Evolutionary conservation across 2,888 invertebrate genomes (phyloP).

Genomic region (Drosophila pegasa): DNA sequence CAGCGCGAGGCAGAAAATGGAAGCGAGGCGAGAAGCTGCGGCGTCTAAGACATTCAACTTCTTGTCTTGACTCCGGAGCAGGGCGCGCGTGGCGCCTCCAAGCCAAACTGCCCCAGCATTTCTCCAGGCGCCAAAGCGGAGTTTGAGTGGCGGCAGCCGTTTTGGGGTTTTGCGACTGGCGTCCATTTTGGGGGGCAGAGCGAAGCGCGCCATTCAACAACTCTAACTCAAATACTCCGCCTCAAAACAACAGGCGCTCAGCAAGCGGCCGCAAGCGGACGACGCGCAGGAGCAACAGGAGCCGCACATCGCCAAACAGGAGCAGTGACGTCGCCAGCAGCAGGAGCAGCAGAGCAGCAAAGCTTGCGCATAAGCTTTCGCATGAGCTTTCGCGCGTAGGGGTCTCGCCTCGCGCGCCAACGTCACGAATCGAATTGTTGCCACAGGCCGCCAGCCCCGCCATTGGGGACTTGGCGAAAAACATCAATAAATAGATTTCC

Average conservation of each 20-base stretch:
- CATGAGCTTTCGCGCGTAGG: conserved; percentile 16
- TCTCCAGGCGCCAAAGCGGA: conserved; percentile 28
- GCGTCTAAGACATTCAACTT: conserved; percentile 65
- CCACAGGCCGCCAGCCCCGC: conserved; percentile 1
- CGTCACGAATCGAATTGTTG: conserved; percentile 46
- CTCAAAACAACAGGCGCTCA: conserved; percentile 80
- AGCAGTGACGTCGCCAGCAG: conserved; percentile 64
- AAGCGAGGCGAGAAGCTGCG: conserved; percentile 21
- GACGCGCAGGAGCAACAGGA: conserved; percentile 61
- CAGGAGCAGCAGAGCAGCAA: conserved; percentile 22
- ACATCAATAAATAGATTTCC: conserved; percentile 84
- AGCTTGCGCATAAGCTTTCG: conserved; percentile 40
- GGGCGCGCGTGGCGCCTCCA: background rate
- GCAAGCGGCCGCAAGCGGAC: conserved; percentile 27
- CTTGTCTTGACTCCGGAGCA: conserved; percentile 37
- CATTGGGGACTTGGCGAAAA: conserved; percentile 64
- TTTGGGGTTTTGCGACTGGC: background rate
- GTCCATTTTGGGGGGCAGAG: conserved; percentile 1
- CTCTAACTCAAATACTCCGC: conserved; percentile 84
- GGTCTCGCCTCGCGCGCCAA: conserved; percentile 26
- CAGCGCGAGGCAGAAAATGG: conserved; percentile 1
- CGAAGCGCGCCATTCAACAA: conserved; percentile 72
- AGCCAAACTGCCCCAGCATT: background rate
- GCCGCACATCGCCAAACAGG: conserved; percentile 56
- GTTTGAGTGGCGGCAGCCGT: conserved; percentile 27